Conservation (phyloP, 2,888 invertebrate species). For the Ectropis crepuscularia region DNA sequence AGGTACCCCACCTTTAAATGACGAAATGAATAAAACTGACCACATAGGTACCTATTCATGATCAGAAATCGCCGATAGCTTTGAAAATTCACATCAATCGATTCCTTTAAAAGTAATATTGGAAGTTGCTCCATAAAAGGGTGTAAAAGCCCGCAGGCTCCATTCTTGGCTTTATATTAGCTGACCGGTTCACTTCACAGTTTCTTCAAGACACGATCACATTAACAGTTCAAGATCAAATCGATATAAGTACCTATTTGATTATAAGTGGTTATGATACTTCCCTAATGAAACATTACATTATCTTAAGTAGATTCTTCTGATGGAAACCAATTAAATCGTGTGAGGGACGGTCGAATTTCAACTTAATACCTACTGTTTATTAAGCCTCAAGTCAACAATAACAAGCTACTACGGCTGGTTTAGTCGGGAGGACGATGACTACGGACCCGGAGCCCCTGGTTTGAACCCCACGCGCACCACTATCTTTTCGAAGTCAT, state of each 20-base stretch:
- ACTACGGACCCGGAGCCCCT: no score
- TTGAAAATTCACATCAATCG: constrained; percentile 37
- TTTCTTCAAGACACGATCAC: constrained; percentile 23
- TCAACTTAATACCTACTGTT: no score
- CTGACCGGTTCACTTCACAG: constrained; percentile 23
- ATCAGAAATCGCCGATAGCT: constrained; percentile 41
- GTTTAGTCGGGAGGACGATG: no score
- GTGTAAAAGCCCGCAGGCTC: constrained; percentile 24
- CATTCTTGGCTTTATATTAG: constrained; percentile 26
- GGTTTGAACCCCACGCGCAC: no score
- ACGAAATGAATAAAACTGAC: background rate
- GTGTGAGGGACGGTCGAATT: no score
- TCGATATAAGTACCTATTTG: background rate
- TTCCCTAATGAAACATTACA: no score
- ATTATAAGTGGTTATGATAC: background rate
- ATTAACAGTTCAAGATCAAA: constrained; percentile 16
- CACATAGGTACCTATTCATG: constrained; percentile 1
- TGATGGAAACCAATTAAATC: background rate
- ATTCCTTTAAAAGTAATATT: constrained; percentile 28
- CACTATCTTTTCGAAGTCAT: no score
- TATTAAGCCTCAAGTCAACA: no score
- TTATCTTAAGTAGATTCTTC: background rate
- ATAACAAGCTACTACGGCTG: no score
- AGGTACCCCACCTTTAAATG: background rate
- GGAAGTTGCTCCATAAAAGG: constrained; percentile 32